A percentile compares a stretch with the other conserved stretches of the same genome.
These are phyloP conservation scores for Piscicola geometra DNA, from an alignment of 2,888 invertebrate species.

Conservation along the genomic window DNA sequence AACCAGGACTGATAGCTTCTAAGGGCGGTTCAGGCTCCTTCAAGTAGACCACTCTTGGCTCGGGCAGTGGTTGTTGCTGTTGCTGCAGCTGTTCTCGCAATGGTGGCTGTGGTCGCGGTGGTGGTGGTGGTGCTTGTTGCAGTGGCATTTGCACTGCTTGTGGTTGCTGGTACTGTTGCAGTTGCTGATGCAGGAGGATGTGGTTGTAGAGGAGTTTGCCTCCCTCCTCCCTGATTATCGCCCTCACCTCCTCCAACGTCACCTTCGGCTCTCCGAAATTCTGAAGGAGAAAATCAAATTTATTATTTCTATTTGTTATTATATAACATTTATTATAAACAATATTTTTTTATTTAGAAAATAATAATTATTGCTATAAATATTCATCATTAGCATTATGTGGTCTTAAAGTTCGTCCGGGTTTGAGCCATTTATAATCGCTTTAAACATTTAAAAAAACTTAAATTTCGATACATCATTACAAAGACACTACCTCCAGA, in stretches of 20 bases:
- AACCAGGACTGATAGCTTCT: constrained; percentile 20
- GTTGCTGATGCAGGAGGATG: not conserved
- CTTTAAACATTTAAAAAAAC: too few species aligned
- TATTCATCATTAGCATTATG: too few species aligned
- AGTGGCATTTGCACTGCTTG: not conserved
- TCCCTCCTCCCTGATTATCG: constrained; percentile 46
- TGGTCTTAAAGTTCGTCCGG: too few species aligned
- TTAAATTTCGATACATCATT: not conserved
- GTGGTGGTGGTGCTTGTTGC: not conserved
- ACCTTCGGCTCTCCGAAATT: constrained; percentile 43
- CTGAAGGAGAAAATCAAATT: too few species aligned
- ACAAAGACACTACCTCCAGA: constrained; percentile 44
- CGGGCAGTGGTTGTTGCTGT: not conserved
- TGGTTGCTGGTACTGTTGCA: not conserved
- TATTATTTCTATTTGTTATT: too few species aligned
- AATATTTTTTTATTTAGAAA: too few species aligned
- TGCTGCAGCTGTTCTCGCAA: not conserved
- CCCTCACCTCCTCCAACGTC: constrained; percentile 52
- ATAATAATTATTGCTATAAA: too few species aligned
- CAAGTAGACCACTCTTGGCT: not conserved
- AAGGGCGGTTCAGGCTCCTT: not conserved
- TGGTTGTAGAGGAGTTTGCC: constrained; percentile 36
- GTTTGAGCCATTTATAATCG: too few species aligned
- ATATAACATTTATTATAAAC: too few species aligned
- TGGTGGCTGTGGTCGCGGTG: not conserved